Evolutionary conservation across 37 sponge, comb jelly and placozoan genomes (phyloP).

Genomic region (Geodia barretti): DNA sequence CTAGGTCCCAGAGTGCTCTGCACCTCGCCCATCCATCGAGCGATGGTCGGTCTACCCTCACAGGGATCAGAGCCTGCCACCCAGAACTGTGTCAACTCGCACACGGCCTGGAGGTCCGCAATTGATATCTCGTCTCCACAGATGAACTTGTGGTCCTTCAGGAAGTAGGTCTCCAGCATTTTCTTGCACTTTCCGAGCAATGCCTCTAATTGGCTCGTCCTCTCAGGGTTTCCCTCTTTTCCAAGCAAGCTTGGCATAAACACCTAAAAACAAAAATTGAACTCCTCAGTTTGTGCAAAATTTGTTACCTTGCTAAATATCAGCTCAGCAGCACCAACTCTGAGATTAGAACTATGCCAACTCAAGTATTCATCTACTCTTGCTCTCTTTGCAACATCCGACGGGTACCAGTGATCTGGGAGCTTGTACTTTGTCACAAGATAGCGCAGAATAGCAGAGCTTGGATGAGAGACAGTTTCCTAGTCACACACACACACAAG

Average conservation of each 20-base stretch:
- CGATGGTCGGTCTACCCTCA: constrained; percentile 47
- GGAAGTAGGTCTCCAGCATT: constrained; percentile 53
- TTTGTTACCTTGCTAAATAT: constrained; percentile 45
- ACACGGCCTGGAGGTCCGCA: constrained; percentile 81
- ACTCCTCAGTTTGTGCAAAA: too few species aligned
- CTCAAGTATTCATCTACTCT: constrained; percentile 72
- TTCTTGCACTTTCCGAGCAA: constrained; percentile 29
- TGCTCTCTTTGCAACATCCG: constrained; percentile 43
- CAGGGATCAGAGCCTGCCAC: constrained; percentile 31
- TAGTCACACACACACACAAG: background rate
- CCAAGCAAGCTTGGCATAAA: constrained; percentile 32
- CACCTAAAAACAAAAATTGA: too few species aligned
- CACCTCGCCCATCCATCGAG: constrained; percentile 59
- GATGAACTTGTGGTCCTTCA: constrained; percentile 73
- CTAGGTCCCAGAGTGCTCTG: constrained; percentile 60
- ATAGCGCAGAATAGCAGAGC: constrained; percentile 69
- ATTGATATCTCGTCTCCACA: constrained; percentile 72
- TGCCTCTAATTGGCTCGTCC: constrained; percentile 12
- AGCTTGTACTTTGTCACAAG: constrained; percentile 53
- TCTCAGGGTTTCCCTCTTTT: constrained; percentile 21
- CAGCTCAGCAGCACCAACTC: constrained; percentile 48
- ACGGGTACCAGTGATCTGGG: constrained; percentile 82
- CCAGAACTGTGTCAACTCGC: constrained; percentile 78
- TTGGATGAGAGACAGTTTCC: background rate
- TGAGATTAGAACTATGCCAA: constrained; percentile 66